phyloP scores from a whole-genome alignment of 2,888 invertebrate genomes.

The Spicauda simplicius region DNA sequence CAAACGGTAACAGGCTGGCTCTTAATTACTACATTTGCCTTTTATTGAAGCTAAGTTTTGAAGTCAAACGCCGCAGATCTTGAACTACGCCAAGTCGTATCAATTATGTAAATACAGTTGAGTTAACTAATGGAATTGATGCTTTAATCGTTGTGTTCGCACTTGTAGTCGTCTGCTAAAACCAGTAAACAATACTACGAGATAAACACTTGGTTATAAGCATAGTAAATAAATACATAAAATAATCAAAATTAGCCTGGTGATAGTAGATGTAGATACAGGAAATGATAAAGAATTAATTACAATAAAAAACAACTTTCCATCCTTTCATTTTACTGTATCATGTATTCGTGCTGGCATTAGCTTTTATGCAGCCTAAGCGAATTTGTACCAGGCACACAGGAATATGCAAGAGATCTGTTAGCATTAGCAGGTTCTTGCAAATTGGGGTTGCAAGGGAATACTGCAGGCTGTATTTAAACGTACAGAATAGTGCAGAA shows the following conservation, averaged over 20 bases:
- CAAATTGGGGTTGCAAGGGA: conserved; percentile 27
- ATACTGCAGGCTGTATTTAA: conserved; percentile 35
- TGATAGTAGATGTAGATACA: too few species aligned
- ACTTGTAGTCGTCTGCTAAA: not conserved
- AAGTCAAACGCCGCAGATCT: not conserved
- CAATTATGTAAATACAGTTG: not conserved
- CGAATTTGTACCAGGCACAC: not conserved
- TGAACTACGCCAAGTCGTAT: not conserved
- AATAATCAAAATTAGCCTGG: too few species aligned
- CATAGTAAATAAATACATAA: too few species aligned
- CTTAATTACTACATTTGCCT: not conserved
- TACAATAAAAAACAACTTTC: too few species aligned
- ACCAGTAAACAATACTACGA: too few species aligned
- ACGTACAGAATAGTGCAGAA: conserved; percentile 25
- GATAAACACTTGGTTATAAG: too few species aligned
- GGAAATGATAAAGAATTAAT: too few species aligned
- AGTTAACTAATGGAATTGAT: not conserved
- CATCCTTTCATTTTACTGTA: too few species aligned
- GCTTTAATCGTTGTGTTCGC: not conserved
- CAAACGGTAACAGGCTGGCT: not conserved
- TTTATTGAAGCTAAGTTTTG: not conserved
- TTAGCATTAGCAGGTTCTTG: conserved; percentile 19
- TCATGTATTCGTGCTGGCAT: too few species aligned
- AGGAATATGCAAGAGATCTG: conserved; percentile 12
- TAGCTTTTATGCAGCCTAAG: too few species aligned